These are phyloP conservation scores for Hoplostethus mediterraneus DNA, from an alignment of 2,797 vertebrate species.

Conservation along the genomic window DNA sequence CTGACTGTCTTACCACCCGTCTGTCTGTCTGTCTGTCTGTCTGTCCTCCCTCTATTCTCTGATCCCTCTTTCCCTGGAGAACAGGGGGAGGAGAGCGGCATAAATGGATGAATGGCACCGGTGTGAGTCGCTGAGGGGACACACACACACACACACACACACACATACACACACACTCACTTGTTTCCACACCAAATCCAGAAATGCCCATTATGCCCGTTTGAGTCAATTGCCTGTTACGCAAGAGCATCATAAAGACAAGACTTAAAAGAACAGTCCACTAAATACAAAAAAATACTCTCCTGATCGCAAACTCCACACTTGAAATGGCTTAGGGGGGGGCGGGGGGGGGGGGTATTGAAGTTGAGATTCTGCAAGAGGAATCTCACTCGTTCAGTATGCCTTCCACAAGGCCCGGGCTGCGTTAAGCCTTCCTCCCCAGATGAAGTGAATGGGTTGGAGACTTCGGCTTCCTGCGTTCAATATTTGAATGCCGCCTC, in stretches of 20 bases:
- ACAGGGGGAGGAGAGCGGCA: conserved; percentile 7
- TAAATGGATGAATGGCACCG: conserved; percentile 33
- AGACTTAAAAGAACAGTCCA: background rate
- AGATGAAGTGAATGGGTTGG: conserved; percentile 32
- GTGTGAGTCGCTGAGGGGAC: conserved; percentile 21
- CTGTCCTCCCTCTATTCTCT: conserved; percentile 1
- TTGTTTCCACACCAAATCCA: background rate
- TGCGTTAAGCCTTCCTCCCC: background rate
- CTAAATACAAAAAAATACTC: background rate
- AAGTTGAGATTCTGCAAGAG: conserved; percentile 17
- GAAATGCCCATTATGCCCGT: background rate
- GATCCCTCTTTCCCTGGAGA: conserved; percentile 15
- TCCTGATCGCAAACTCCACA: background rate
- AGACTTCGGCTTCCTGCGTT: conserved; percentile 20
- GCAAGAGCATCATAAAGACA: background rate
- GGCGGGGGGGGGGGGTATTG: background rate
- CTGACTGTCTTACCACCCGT: background rate
- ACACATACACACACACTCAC: background rate
- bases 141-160: background rate
- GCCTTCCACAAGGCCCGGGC: background rate
- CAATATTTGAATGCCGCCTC: conserved; percentile 26
- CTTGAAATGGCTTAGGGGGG: background rate
- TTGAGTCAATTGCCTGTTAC: background rate
- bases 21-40: conserved; percentile 6
- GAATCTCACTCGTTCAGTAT: conserved; percentile 7